Base-by-base conservation (phyloP, 2,888 invertebrate species). In the Clepsis dumicolana region DNA sequence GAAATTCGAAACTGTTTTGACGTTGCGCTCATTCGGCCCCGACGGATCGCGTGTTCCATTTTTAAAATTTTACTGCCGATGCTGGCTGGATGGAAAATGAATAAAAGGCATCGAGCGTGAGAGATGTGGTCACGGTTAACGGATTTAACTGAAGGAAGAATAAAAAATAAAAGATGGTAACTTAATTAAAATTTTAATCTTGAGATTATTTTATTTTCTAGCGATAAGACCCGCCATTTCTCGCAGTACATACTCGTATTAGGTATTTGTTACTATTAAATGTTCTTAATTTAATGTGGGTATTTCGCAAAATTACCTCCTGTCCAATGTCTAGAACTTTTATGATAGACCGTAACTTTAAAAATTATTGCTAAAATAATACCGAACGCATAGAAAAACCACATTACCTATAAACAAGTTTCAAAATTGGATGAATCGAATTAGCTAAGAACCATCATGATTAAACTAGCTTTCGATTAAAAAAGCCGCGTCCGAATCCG, bases 1-100 rank as follows among this genome's bases (percentile, higher is more conserved):
- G 73, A 72, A 75, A 75, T 72, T 53, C 63, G 74, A 76, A 69
- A 75, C 75, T 76, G 76, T 76, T 75, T 71, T 74, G 75, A 74
- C 75, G 74, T 75, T 62, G 72, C 70, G 65, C 67, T 64, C 44
- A 72, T 61, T 66, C 66, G 72, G 69, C 41, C 69, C 66, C 71
- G 70, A 71, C 73, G 73, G 70, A 73, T 61, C 35, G 70, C 62
- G 73, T 68, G 70, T 73, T 73, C 69, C 70, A 71, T 72, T 71
- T 71, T 71, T 71, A 63, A 65, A 64, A 2, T 68, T 68, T 68
- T 68, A 68, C 53, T 59, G 64, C 57, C 65, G 57, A 65, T 65
- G 35, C 64, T 64, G 64, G 56, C 62, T 50, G 67, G 25, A 25
- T 41, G 60, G 60, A 56, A 54, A 56, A 67, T 57, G 64, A 68